phyloP scores from a whole-genome alignment of 1,140 invertebrate species.

The Rhagoletis pomonella region DNA sequence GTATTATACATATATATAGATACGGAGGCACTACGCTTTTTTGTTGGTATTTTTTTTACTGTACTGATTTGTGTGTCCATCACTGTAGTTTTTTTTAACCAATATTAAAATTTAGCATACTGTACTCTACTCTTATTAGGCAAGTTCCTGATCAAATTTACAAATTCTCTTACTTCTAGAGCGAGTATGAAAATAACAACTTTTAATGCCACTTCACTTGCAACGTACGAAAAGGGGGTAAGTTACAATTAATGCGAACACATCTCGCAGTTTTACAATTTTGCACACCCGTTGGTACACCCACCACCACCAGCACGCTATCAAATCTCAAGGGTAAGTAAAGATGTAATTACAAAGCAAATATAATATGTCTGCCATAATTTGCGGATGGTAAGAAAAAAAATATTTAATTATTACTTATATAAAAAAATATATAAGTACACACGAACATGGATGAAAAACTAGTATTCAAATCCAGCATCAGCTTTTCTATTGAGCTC shows the following conservation, averaged over 20 bases:
- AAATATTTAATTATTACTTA: neutral
- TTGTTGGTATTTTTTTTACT: too few relatives aligned
- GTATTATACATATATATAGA: too few relatives aligned
- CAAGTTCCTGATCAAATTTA: neutral
- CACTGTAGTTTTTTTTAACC: too few relatives aligned
- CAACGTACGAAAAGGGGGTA: neutral
- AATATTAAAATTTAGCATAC: too few relatives aligned
- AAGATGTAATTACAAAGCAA: neutral
- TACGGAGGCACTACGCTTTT: too few relatives aligned
- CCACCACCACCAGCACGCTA: neutral
- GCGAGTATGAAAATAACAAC: conserved; percentile 7
- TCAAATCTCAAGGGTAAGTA: neutral
- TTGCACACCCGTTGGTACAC: neutral
- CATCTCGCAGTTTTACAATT: neutral
- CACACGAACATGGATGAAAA: too few relatives aligned
- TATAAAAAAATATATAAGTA: too few relatives aligned
- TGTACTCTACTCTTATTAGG: too few relatives aligned
- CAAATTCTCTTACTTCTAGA: neutral
- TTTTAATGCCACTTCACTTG: neutral
- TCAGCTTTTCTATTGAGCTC: too few relatives aligned
- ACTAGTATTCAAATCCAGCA: too few relatives aligned
- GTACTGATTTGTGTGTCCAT: too few relatives aligned
- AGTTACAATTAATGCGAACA: conserved; percentile 6
- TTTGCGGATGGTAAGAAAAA: conserved; percentile 46
- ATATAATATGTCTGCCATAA: neutral